These are phyloP conservation scores for Prosopocoilus inquinatus DNA, from an alignment of 2,888 invertebrate species.

Conservation along the genomic window DNA sequence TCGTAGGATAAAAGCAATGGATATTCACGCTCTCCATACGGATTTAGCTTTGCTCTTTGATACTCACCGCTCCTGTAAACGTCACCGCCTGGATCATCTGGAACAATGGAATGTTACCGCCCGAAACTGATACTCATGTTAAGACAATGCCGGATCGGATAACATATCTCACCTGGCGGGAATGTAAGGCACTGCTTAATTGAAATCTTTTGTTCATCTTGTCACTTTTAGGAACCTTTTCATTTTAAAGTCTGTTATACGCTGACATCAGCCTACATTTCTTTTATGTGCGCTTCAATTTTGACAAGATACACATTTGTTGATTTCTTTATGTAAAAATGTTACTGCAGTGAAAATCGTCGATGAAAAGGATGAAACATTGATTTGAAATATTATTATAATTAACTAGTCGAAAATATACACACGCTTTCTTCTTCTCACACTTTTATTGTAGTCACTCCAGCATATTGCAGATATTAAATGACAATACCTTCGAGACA, in stretches of 20 bases:
- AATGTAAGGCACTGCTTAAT: constrained; percentile 22
- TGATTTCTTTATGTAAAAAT: constrained; percentile 5
- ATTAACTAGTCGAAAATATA: neutral
- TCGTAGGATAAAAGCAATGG: neutral
- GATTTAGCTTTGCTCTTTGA: constrained; percentile 16
- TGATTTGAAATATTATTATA: constrained; percentile 3
- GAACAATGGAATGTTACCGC: constrained; percentile 23
- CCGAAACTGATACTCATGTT: constrained; percentile 26
- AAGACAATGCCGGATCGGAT: constrained; percentile 25
- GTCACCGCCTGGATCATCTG: constrained; percentile 21
- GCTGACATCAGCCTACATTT: constrained; percentile 18
- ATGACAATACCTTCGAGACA: too few relatives aligned
- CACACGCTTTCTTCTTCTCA: too few relatives aligned
- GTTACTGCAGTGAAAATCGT: neutral
- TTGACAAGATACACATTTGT: constrained; percentile 17
- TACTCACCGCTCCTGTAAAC: constrained; percentile 20
- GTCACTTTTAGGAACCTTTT: constrained; percentile 24
- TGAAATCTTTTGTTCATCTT: constrained; percentile 26
- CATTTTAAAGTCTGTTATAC: constrained; percentile 11
- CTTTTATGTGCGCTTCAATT: constrained; percentile 14
- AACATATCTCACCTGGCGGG: constrained; percentile 25
- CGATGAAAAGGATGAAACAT: neutral
- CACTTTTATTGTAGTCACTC: too few relatives aligned
- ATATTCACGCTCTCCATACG: constrained; percentile 3
- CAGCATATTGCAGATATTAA: too few relatives aligned